Evolutionary conservation across 2,113 vertebrate genomes (phyloP).

Genomic region (Rana temporaria): DNA sequence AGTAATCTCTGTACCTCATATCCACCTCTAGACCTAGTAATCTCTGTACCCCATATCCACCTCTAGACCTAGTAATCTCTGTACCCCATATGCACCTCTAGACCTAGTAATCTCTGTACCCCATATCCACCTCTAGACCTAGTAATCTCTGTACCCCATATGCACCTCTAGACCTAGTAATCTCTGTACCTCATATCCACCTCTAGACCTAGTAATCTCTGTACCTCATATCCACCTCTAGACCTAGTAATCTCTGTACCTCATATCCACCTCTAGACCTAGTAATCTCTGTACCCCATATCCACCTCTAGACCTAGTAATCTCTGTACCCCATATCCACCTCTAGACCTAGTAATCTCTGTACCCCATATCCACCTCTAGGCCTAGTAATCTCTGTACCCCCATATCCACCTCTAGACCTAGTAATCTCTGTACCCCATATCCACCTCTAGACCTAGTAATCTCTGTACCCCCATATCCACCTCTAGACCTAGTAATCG

Average conservation of each 20-base stretch:
- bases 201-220: not conserved
- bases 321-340: not conserved
- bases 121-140: not conserved
- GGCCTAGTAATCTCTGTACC: too few relatives aligned
- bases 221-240: not conserved
- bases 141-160: not conserved
- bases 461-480: not conserved
- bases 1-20: not conserved
- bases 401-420: not conserved
- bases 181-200: not conserved
- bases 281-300: not conserved
- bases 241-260: not conserved
- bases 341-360: not conserved
- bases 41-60: not conserved
- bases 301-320: not conserved
- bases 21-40: not conserved
- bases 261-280: not conserved
- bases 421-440: not conserved
- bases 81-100: not conserved
- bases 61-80: not conserved
- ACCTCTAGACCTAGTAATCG: not conserved
- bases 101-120: not conserved
- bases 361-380: not conserved
- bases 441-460: not conserved
- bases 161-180: not conserved